phyloP scores from a whole-genome alignment of 2,113 vertebrate species.

The Eclectus roratus region DNA sequence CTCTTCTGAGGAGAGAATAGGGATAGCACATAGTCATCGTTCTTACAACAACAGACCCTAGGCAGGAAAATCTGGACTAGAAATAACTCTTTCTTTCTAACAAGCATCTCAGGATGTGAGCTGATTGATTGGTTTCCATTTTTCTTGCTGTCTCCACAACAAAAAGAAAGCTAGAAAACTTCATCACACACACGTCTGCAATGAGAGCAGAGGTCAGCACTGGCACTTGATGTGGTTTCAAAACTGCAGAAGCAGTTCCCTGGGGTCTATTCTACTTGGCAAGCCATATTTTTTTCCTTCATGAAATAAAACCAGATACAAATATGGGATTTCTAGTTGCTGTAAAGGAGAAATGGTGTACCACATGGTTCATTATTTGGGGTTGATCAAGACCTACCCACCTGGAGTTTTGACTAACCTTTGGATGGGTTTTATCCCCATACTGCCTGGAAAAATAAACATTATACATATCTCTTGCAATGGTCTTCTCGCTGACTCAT shows the following conservation, averaged over 20 bases:
- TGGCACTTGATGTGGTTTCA: background rate
- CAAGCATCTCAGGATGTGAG: background rate
- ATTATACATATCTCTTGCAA: background rate
- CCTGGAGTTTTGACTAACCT: background rate
- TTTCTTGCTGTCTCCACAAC: background rate
- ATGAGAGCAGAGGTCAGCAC: background rate
- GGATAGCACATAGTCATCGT: no score
- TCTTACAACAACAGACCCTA: background rate
- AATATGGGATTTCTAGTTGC: background rate
- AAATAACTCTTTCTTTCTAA: background rate
- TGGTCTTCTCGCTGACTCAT: accelerated
- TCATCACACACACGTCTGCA: background rate
- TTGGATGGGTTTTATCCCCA: background rate
- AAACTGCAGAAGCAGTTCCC: background rate
- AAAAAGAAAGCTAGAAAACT: background rate
- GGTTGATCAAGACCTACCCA: background rate
- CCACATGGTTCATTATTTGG: background rate
- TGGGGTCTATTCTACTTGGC: background rate
- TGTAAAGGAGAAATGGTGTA: background rate
- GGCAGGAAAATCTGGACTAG: background rate
- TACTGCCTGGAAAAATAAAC: background rate
- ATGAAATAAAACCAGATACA: background rate
- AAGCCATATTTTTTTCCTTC: background rate
- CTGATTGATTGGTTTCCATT: background rate
- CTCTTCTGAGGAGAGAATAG: background rate